A percentile compares a stretch with the other conserved stretches of the same genome.
Evolutionary conservation across 2,888 invertebrate species (phyloP).

Genomic region (Escarpia spicata): DNA sequence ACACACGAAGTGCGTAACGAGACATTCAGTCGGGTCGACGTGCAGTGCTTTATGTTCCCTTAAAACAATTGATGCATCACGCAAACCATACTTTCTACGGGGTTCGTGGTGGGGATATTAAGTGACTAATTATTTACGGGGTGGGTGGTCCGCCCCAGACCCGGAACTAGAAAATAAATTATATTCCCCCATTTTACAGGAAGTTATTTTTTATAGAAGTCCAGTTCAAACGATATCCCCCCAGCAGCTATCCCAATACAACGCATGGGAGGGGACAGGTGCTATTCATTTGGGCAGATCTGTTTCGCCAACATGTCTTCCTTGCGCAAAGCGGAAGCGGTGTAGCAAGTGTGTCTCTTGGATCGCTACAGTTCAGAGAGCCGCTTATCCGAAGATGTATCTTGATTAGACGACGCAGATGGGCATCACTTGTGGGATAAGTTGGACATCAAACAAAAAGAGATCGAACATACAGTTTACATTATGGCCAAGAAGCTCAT

Average conservation of each 20-base stretch:
- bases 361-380: background rate
- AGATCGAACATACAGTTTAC: background rate
- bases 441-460: background rate
- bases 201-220: background rate
- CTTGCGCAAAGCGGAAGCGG: background rate
- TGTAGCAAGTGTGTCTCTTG: background rate
- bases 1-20: too few species aligned
- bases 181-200: too few species aligned
- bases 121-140: background rate
- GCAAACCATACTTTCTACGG: too few species aligned
- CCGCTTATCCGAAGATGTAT: constrained; percentile 9
- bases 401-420: background rate
- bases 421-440: background rate
- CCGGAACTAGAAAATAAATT: background rate
- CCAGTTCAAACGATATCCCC: background rate
- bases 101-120: background rate
- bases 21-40: too few species aligned
- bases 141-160: background rate
- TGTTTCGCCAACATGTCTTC: background rate
- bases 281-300: background rate
- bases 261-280: background rate
- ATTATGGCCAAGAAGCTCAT: background rate
- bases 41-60: too few species aligned
- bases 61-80: too few species aligned
- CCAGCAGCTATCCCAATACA: background rate